A percentile compares a stretch with the other conserved stretches of the same genome.
Conservation (phyloP, 2,113 vertebrate species). For the Prunella fulvescens region DNA sequence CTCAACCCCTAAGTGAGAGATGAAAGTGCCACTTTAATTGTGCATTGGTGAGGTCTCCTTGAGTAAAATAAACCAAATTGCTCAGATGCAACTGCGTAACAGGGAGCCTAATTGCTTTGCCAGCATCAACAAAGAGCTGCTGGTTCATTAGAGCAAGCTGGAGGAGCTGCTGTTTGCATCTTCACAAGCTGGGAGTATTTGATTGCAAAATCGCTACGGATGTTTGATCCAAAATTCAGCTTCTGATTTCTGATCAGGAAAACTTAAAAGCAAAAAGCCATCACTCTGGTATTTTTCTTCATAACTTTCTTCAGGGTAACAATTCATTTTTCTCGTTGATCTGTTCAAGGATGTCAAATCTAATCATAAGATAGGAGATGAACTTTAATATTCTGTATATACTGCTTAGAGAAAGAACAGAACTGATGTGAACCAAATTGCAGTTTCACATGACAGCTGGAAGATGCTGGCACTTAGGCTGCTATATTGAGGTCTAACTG, state of each 20-base stretch:
- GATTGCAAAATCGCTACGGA: neutral
- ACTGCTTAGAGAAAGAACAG: neutral
- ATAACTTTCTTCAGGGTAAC: neutral
- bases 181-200: neutral
- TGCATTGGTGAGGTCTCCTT: neutral
- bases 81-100: neutral
- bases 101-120: conserved; percentile 15
- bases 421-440: neutral
- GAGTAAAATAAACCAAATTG: neutral
- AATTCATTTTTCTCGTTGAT: conserved; percentile 12
- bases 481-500: neutral
- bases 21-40: conserved; percentile 26
- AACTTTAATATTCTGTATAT: neutral
- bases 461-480: neutral
- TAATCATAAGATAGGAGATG: neutral
- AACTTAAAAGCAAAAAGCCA: conserved; percentile 21
- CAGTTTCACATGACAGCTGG: neutral
- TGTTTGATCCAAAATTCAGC: conserved; percentile 18
- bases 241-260: conserved; percentile 15
- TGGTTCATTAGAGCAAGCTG: neutral
- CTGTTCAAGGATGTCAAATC: neutral
- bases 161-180: neutral
- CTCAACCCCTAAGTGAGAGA: neutral
- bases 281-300: neutral
- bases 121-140: neutral